Conservation (phyloP, 1,140 invertebrate genomes). For the Drepana arcuata region DNA sequence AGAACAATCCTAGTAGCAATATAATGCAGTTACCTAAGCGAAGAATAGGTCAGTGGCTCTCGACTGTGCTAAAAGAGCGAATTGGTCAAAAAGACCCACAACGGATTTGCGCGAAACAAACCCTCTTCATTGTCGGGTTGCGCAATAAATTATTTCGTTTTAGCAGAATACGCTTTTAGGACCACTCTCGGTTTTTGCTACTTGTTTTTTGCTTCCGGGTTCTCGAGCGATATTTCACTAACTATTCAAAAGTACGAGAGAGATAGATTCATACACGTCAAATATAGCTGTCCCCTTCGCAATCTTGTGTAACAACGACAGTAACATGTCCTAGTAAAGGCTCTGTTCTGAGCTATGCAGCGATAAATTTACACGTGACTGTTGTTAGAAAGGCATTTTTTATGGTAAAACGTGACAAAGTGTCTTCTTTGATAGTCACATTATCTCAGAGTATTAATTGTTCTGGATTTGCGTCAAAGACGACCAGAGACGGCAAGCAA, state of each 20-base stretch:
- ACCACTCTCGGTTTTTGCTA: constrained; percentile 45
- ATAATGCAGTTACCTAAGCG: neutral
- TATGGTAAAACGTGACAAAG: neutral
- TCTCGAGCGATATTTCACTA: too few relatives aligned
- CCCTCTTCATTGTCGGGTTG: constrained; percentile 3
- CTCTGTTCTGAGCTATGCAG: constrained; percentile 2
- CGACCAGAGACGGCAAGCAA: neutral
- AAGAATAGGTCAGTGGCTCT: constrained; percentile 7
- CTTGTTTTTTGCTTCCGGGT: constrained; percentile 40
- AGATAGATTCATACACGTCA: too few relatives aligned
- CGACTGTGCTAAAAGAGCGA: constrained; percentile 8
- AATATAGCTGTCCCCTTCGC: too few relatives aligned
- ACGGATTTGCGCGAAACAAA: constrained; percentile 20
- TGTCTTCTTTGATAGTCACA: neutral
- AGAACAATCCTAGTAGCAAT: neutral
- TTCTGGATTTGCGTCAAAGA: neutral
- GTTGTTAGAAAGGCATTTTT: constrained; percentile 15
- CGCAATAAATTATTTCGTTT: constrained; percentile 35
- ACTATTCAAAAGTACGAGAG: too few relatives aligned
- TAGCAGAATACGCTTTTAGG: constrained; percentile 18
- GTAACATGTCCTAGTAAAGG: too few relatives aligned
- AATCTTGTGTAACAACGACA: too few relatives aligned
- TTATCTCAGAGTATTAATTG: neutral
- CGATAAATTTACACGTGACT: constrained; percentile 41
- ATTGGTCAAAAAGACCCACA: constrained; percentile 8